Conservation (phyloP, 2,113 vertebrate species). For the Periophthalmus modestus region DNA sequence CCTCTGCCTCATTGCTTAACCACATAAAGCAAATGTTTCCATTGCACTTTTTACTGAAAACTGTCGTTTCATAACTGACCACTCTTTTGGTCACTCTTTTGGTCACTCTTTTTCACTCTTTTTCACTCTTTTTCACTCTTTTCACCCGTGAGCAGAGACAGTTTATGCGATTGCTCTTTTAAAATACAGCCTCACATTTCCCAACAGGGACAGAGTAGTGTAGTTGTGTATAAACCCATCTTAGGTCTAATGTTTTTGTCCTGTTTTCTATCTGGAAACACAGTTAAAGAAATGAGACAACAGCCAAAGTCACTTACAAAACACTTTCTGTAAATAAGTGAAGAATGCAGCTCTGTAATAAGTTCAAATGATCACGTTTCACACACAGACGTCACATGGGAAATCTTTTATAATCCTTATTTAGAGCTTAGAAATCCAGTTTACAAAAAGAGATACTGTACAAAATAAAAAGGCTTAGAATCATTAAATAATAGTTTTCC, state of each 20-base stretch:
- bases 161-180: background rate
- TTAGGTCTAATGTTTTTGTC: background rate
- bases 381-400: background rate
- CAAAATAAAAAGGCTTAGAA: too few relatives aligned
- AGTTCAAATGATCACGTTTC: background rate
- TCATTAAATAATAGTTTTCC: too few relatives aligned
- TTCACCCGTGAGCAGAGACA: background rate
- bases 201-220: background rate
- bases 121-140: too few relatives aligned
- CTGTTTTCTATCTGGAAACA: background rate
- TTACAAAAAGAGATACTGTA: background rate
- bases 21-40: too few relatives aligned
- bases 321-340: background rate
- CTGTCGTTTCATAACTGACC: too few relatives aligned
- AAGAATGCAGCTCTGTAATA: background rate
- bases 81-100: too few relatives aligned
- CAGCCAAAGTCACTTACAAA: conserved; percentile 1
- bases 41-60: too few relatives aligned
- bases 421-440: background rate
- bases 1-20: too few relatives aligned
- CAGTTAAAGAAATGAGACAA: background rate
- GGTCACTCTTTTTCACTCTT: too few relatives aligned
- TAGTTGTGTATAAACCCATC: background rate
- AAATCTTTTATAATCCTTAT: conserved; percentile 2
- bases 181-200: background rate